phyloP scores from a whole-genome alignment of 2,888 invertebrate species.

The Ormyrus thymus region DNA sequence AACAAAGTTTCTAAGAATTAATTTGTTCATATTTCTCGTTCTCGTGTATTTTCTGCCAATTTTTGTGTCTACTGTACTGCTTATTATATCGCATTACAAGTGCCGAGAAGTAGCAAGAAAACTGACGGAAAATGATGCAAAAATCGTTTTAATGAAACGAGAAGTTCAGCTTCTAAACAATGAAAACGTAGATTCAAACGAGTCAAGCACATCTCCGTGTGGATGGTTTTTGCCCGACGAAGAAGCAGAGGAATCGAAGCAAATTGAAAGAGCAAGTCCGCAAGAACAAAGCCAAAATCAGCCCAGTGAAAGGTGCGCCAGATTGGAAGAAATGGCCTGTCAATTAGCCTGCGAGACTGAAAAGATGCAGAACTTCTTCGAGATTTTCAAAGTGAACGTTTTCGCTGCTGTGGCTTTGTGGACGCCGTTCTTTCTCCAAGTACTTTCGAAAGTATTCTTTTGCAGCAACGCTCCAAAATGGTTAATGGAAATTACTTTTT shows the following conservation, averaged over 20 bases:
- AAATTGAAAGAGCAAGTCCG: background rate
- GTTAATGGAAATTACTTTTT: slow-evolving; percentile 59
- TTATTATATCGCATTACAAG: slow-evolving; percentile 48
- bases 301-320: slow-evolving; percentile 4
- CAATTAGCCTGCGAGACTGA: slow-evolving; percentile 11
- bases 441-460: slow-evolving; percentile 61
- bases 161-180: background rate
- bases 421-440: slow-evolving; percentile 62
- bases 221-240: slow-evolving; percentile 16
- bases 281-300: background rate
- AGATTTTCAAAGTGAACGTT: slow-evolving; percentile 57
- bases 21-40: slow-evolving; percentile 66
- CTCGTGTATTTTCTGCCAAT: slow-evolving; percentile 59
- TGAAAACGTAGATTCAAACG: background rate
- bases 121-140: slow-evolving; percentile 14
- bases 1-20: slow-evolving; percentile 63
- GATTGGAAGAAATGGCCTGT: slow-evolving; percentile 11
- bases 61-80: slow-evolving; percentile 46
- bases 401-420: slow-evolving; percentile 58
- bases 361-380: slow-evolving; percentile 43
- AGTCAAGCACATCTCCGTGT: background rate
- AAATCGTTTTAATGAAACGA: background rate
- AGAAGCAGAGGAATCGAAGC: background rate
- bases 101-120: slow-evolving; percentile 44
- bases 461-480: slow-evolving; percentile 59